Percentiles rank a stretch among this genome's conserved stretches.
phyloP scores from a whole-genome alignment of 2,797 vertebrate genomes.

The Sibirionetta formosa region DNA sequence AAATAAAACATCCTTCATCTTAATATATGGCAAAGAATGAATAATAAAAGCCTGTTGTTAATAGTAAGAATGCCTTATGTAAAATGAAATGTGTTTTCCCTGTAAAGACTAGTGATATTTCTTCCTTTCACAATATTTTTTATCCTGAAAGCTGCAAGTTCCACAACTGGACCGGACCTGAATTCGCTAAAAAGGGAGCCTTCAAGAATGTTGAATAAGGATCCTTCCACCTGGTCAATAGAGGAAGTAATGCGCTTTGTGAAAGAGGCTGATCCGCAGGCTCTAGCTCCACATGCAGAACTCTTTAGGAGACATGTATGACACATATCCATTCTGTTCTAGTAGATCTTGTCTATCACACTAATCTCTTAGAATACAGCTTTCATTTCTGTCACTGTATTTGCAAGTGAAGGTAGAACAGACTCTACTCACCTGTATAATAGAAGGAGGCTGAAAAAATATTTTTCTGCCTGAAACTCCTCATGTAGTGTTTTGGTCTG shows the following conservation, averaged over 20 bases:
- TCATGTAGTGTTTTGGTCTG: not conserved
- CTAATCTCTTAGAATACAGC: not conserved
- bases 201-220: conserved; percentile 79
- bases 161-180: conserved; percentile 91
- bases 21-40: not conserved
- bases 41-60: not conserved
- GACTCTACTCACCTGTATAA: not conserved
- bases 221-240: conserved; percentile 93
- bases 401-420: not conserved
- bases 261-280: conserved; percentile 91
- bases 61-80: not conserved
- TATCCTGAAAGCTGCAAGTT: conserved; percentile 88
- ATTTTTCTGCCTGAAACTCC: not conserved
- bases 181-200: conserved; percentile 87
- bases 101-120: not conserved
- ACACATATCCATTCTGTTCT: conserved; percentile 51
- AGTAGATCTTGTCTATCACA: not conserved
- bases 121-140: conserved; percentile 38
- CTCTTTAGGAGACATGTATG: conserved; percentile 95
- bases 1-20: conserved; percentile 1
- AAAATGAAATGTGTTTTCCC: not conserved
- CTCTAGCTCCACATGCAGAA: conserved; percentile 91
- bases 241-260: conserved; percentile 97
- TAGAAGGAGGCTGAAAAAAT: not conserved
- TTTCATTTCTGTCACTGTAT: not conserved